Base-by-base conservation (phyloP, 2,888 invertebrate genomes). In the Apantesis nais region DNA sequence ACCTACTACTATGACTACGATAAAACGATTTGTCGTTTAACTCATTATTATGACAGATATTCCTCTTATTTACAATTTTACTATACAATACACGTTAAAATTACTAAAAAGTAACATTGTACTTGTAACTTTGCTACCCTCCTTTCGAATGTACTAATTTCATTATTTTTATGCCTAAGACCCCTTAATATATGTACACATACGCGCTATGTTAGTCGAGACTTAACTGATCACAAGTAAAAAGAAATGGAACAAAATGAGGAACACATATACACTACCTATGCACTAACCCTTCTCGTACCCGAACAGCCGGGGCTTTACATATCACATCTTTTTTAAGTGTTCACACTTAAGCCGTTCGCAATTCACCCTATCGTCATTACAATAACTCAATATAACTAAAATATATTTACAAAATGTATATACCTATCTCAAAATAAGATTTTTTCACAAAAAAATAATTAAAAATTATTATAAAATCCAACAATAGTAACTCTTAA, bases 31-130 rank as follows among this genome's bases (percentile, higher is more conserved):
- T 93, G 90, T 92, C 92, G 90, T 92, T 94, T 93, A 93, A 90
- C 90, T 90, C 90, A 91, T 93, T 94, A 95, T 94, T 94, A 94
- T 94, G 95, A 93, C 93, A 94, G 90, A 94, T 94, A 94, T 94
- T 93, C 83, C 91, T 95, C 95, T 95, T 95, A 95, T 95, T 91
- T 95, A 95, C 95, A 95, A 89, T 90, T 93, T 92, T 81, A 86
- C 92, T 94, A 93, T 94, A 94, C 93, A 94, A 91, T 92, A 93
- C 88, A 88, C 83, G 81, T 92, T 89, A 91, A 90, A 93, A 91
- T 91, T 90, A 91, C 86, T 89, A 92, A 90, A 93, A 93, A 92
- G 93, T 93, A 93, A 93, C 92, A 93, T 94, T 94, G 95, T 94
- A 94, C 95, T 95, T 88, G 87, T 89, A 92, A 92, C 89, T 90